Percentiles rank a stretch among this genome's conserved stretches.
Conservation (phyloP, 2,113 vertebrate genomes). For the Phyllostomus hastatus region DNA sequence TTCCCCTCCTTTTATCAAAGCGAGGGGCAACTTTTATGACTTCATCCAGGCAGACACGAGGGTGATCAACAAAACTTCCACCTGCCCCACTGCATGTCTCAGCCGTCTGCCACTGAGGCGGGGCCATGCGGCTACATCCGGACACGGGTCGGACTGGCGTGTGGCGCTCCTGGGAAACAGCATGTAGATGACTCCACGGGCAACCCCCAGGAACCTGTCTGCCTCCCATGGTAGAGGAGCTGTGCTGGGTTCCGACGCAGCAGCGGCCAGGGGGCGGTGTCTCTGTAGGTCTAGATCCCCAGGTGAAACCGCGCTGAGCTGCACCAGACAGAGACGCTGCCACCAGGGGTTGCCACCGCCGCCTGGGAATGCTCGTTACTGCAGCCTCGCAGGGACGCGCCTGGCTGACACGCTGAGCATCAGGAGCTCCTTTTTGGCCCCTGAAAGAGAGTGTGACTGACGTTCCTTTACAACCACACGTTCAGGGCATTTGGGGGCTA, state of each 20-base stretch:
- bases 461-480: neutral
- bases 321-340: accelerated
- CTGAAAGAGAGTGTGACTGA: neutral
- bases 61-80: no score
- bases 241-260: neutral
- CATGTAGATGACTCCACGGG: no score
- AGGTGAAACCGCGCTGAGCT: neutral
- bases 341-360: accelerated
- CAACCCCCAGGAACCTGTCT: neutral
- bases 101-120: neutral
- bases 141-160: no score
- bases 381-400: neutral
- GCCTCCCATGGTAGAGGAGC: neutral
- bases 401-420: neutral
- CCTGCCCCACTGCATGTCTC: accelerated
- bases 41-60: neutral
- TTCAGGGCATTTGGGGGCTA: neutral
- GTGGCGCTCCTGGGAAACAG: neutral
- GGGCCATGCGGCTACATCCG: no score
- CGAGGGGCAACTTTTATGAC: neutral
- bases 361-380: neutral
- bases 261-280: accelerated
- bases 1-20: neutral
- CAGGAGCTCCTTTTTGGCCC: neutral
- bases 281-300: neutral